Evolutionary conservation across 2,797 vertebrate species (phyloP), one percentile per base, ranked within the genome.

Genomic region (Astyanax mexicanus): DNA sequence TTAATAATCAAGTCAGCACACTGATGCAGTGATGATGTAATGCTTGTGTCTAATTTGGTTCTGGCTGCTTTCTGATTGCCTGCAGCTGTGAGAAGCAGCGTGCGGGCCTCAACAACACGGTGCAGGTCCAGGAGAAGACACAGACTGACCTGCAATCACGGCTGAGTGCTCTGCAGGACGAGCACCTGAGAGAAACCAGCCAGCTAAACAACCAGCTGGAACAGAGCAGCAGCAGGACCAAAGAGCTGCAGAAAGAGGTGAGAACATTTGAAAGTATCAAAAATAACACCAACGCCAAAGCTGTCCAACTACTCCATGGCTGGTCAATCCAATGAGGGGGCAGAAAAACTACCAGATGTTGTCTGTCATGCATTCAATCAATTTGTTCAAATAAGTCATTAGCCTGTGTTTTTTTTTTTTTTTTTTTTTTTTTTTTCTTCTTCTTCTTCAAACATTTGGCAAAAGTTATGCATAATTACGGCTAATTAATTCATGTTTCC

Each of bases 171-270:
- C 86, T 96, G 87, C 95, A 95, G 93, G 94, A 96, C 76, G 93
- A 98, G 84, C 94, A 96, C 87, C 94, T 94, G 77, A 93, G 92
- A 74, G 94, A 98, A 81, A 93, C 92, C 84, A 82, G 84, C 79
- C 92, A 92, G 84, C 89, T 98, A 78, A 96, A 96, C 88, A 91
- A 85, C 76, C 95, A 97, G 57, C 94, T 98, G 89, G 95, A 92
- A 80, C 95, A 96, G 74, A 94, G 96, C 74, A 94, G 95, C 83
- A 92, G 85, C 83, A 92, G 90, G 90, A 95, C 93, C 85, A 93
- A 94, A 86, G 91, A 93, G 83, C 92, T 95, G 87, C 96, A 96
- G 90, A 96, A 92, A 91, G 96, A 98, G 95, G 98, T 96, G 27
- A 68, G 15, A 9, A 6, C 13, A 17, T 45, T 45, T 4, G 3